Evolutionary conservation across 1,140 invertebrate species (phyloP).

Genomic region (Forficula auricularia): DNA sequence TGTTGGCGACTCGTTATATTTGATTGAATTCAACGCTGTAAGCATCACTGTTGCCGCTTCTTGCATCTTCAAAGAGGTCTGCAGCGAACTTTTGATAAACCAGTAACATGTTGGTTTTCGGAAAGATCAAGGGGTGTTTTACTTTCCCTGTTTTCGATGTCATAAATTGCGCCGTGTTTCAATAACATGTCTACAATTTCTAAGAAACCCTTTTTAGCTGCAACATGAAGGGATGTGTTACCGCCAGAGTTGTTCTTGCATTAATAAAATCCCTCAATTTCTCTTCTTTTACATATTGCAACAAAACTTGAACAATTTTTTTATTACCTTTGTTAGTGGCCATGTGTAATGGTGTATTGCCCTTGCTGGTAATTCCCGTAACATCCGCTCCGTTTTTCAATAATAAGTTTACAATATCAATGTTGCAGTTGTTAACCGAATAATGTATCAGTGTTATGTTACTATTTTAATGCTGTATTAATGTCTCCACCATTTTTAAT

Average conservation of each 20-base stretch:
- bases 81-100: slow-evolving; percentile 10
- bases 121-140: slow-evolving; percentile 11
- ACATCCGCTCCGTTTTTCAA: slow-evolving; percentile 12
- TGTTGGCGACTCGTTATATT: slow-evolving; percentile 8
- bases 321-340: slow-evolving; percentile 5
- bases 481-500: slow-evolving; percentile 12
- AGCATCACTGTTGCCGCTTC: slow-evolving; percentile 10
- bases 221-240: slow-evolving; percentile 11
- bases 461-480: slow-evolving; percentile 9
- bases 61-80: slow-evolving; percentile 10
- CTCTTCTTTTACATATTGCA: too few relatives aligned
- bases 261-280: slow-evolving; percentile 20
- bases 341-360: slow-evolving; percentile 8
- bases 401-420: slow-evolving; percentile 13
- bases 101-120: slow-evolving; percentile 6
- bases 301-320: too few relatives aligned
- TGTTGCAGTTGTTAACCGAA: slow-evolving; percentile 10
- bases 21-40: slow-evolving; percentile 4
- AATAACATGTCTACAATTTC: slow-evolving; percentile 9
- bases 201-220: slow-evolving; percentile 6
- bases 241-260: slow-evolving; percentile 2
- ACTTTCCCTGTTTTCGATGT: slow-evolving; percentile 19
- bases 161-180: slow-evolving; percentile 17
- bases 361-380: not conserved
- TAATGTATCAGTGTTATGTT: slow-evolving; percentile 15